A percentile compares a stretch with the other conserved stretches of the same genome.
phyloP scores from a whole-genome alignment of 2,113 vertebrate genomes.

The Chaenocephalus aceratus region DNA sequence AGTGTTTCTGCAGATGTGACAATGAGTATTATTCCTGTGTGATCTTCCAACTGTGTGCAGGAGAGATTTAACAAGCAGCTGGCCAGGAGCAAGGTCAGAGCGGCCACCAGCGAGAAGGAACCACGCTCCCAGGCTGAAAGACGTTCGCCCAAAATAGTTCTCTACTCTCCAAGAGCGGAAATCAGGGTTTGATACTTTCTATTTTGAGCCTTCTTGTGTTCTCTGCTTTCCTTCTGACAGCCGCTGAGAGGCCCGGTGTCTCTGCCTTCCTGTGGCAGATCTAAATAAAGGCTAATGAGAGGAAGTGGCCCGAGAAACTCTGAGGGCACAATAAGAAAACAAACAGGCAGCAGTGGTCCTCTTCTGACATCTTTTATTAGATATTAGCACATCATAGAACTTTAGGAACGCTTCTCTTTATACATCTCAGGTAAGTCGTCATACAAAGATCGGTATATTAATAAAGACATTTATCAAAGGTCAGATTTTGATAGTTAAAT shows the following conservation, averaged over 20 bases:
- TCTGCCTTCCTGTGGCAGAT: slow-evolving; percentile 28
- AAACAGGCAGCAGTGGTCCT: background rate
- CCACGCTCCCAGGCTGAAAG: slow-evolving; percentile 38
- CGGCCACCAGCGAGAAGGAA: slow-evolving; percentile 53
- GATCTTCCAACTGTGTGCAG: slow-evolving; percentile 47
- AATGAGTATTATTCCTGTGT: slow-evolving; percentile 7
- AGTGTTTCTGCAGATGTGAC: slow-evolving; percentile 39
- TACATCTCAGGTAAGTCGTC: slow-evolving; percentile 62
- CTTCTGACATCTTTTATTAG: slow-evolving; percentile 54
- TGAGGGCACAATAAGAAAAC: slow-evolving; percentile 13
- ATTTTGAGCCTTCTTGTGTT: slow-evolving; percentile 63
- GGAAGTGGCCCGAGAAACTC: slow-evolving; percentile 48
- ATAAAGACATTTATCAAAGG: slow-evolving; percentile 72
- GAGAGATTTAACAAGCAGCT: slow-evolving; percentile 35
- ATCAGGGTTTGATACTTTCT: slow-evolving; percentile 56
- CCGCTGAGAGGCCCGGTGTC: slow-evolving; percentile 37
- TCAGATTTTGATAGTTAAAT: slow-evolving; percentile 61
- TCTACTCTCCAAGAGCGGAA: slow-evolving; percentile 60
- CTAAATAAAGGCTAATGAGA: slow-evolving; percentile 62
- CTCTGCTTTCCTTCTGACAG: slow-evolving; percentile 33
- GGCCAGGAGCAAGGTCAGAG: slow-evolving; percentile 60
- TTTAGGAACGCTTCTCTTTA: slow-evolving; percentile 69
- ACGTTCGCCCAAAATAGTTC: slow-evolving; percentile 65
- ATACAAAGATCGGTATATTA: slow-evolving; percentile 71
- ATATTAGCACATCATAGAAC: slow-evolving; percentile 43